Conservation (phyloP, 2,113 vertebrate genomes). For the Brachyhypopomus gauderio region DNA sequence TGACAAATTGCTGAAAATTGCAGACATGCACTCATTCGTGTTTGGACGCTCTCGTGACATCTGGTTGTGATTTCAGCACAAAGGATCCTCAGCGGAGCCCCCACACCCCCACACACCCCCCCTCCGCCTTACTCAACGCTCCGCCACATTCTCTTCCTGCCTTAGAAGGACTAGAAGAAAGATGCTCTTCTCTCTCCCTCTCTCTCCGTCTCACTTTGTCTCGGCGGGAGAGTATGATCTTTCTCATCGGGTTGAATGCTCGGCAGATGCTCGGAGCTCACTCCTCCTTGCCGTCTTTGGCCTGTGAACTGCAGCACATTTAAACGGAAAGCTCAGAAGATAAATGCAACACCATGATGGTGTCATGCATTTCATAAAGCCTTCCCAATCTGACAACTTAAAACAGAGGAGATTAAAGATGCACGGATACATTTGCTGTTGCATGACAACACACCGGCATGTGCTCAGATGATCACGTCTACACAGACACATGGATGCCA, state of each 20-base stretch:
- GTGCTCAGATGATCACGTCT: slow-evolving; percentile 58
- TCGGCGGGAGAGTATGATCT: slow-evolving; percentile 49
- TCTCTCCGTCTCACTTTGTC: slow-evolving; percentile 2
- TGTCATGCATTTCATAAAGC: slow-evolving; percentile 58
- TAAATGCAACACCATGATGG: slow-evolving; percentile 60
- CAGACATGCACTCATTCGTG: slow-evolving; percentile 77
- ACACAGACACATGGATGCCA: slow-evolving; percentile 56
- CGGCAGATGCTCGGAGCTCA: slow-evolving; percentile 61
- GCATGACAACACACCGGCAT: slow-evolving; percentile 54
- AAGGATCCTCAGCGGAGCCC: slow-evolving; percentile 66
- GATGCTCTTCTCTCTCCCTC: slow-evolving; percentile 33
- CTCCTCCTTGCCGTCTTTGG: slow-evolving; percentile 63
- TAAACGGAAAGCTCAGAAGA: slow-evolving; percentile 66
- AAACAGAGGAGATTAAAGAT: slow-evolving; percentile 65
- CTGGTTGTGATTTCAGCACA: slow-evolving; percentile 80
- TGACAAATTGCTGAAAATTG: slow-evolving; percentile 85
- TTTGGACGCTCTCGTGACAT: slow-evolving; percentile 78
- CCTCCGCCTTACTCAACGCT: slow-evolving; percentile 10
- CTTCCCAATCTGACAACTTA: slow-evolving; percentile 65
- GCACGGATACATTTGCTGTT: slow-evolving; percentile 57
- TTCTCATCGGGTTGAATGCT: slow-evolving; percentile 29
- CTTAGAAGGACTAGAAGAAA: slow-evolving; percentile 34
- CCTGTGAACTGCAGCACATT: slow-evolving; percentile 61
- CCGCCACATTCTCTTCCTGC: slow-evolving; percentile 63
- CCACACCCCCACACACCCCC: slow-evolving; percentile 32